phyloP scores from a whole-genome alignment of 2,797 vertebrate species.

The Cyclura pinguis region DNA sequence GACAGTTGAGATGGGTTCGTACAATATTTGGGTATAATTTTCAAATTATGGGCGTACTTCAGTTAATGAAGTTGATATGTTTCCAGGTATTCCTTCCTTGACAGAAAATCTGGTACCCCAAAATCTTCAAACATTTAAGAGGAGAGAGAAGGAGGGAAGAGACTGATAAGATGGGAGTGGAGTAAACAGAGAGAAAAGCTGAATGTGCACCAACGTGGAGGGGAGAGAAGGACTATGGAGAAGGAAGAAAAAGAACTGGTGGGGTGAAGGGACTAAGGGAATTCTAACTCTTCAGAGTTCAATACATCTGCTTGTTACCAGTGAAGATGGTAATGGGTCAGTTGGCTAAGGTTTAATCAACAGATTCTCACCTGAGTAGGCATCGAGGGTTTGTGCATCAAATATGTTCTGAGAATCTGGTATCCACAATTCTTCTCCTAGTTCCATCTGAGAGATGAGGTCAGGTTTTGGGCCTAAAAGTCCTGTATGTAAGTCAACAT shows the following conservation, averaged over 20 bases:
- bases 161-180: neutral
- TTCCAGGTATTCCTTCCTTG: too few species aligned
- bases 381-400: constrained; percentile 20
- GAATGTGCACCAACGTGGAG: neutral
- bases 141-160: neutral
- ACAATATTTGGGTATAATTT: too few species aligned
- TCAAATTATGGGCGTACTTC: too few species aligned
- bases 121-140: neutral
- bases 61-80: too few species aligned
- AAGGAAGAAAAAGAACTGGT: neutral
- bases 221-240: neutral
- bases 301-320: neutral
- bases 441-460: constrained; percentile 64
- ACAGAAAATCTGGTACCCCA: neutral
- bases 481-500: constrained; percentile 33
- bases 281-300: neutral
- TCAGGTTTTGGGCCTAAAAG: constrained; percentile 55
- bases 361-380: constrained; percentile 53
- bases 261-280: neutral
- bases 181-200: neutral
- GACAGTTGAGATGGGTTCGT: too few species aligned
- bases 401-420: constrained; percentile 12
- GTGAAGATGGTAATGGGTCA: neutral
- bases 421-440: constrained; percentile 63
- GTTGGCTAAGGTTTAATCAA: neutral